Percentiles rank a stretch among this genome's conserved stretches.
These are phyloP conservation scores for Leptinotarsa lineolata DNA, from an alignment of 1,140 invertebrate genomes.

Conservation along the genomic window DNA sequence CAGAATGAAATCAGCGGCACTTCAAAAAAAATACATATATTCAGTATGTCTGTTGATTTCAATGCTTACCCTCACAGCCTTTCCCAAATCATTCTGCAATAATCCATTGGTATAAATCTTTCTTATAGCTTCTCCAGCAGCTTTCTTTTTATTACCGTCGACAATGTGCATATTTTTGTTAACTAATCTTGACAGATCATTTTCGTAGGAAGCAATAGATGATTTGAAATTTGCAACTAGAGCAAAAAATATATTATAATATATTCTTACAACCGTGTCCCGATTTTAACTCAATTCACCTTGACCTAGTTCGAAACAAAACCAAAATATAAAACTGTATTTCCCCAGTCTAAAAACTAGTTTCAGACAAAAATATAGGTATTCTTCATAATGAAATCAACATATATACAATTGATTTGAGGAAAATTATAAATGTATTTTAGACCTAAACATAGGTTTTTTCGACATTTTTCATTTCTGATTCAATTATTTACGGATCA, in stretches of 20 bases:
- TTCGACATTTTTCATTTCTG: no score
- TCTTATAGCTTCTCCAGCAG: slow-evolving; percentile 20
- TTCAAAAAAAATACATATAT: no score
- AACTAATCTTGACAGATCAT: slow-evolving; percentile 13
- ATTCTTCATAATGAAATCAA: background rate
- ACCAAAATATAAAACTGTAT: background rate
- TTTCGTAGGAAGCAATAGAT: slow-evolving; percentile 10
- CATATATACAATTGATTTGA: background rate
- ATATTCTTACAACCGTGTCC: no score
- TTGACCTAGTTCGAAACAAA: background rate
- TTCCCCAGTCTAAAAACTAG: background rate
- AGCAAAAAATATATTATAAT: background rate
- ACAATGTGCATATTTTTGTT: slow-evolving; percentile 23
- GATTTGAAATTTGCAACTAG: slow-evolving; percentile 12
- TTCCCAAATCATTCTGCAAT: slow-evolving; percentile 22
- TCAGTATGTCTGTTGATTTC: no score
- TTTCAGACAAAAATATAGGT: background rate
- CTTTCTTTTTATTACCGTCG: background rate
- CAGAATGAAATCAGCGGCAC: no score
- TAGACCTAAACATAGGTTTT: no score
- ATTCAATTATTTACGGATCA: no score
- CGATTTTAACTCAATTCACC: background rate
- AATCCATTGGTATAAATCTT: slow-evolving; percentile 22
- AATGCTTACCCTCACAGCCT: slow-evolving; percentile 21
- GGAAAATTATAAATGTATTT: no score